Conservation (phyloP, 2,113 vertebrate genomes). For the Hyperoodon ampullatus region DNA sequence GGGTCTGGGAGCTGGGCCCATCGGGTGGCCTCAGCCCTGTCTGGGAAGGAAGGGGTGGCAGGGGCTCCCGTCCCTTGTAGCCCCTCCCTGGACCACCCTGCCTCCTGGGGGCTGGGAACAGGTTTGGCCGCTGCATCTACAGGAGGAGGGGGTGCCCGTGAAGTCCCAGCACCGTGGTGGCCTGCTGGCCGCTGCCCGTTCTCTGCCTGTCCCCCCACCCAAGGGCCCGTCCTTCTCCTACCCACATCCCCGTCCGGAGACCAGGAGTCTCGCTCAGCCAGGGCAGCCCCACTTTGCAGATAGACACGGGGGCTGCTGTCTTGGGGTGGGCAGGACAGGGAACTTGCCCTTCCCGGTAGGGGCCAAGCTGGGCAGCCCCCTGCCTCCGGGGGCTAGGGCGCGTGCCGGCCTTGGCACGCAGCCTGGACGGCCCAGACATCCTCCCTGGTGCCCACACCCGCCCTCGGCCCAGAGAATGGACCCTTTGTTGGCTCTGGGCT, state of each 20-base stretch:
- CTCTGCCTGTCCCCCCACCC: not conserved
- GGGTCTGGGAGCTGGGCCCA: not conserved
- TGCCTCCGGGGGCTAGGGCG: slow-evolving; percentile 71
- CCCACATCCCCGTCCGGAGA: not conserved
- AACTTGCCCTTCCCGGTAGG: not conserved
- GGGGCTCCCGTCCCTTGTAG: no score
- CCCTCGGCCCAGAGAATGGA: slow-evolving; percentile 70
- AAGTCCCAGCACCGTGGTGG: not conserved
- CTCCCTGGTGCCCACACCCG: slow-evolving; percentile 64
- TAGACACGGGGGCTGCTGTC: not conserved
- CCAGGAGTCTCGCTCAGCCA: not conserved
- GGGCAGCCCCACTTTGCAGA: fast-evolving
- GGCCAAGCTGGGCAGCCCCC: slow-evolving; percentile 67
- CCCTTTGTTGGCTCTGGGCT: slow-evolving; percentile 67
- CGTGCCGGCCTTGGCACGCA: slow-evolving; percentile 75
- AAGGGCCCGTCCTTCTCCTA: not conserved
- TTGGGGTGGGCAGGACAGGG: not conserved
- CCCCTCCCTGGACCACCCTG: not conserved
- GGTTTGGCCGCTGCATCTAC: not conserved
- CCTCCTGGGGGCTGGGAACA: not conserved
- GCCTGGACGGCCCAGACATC: slow-evolving; percentile 70
- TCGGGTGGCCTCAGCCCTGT: not conserved
- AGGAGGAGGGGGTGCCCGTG: not conserved
- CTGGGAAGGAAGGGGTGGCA: not conserved
- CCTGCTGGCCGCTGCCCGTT: not conserved